Evolutionary conservation across 2,113 vertebrate genomes (phyloP), one percentile per base, ranked within the genome.

Genomic region (Brachypodius melanocephalos): DNA sequence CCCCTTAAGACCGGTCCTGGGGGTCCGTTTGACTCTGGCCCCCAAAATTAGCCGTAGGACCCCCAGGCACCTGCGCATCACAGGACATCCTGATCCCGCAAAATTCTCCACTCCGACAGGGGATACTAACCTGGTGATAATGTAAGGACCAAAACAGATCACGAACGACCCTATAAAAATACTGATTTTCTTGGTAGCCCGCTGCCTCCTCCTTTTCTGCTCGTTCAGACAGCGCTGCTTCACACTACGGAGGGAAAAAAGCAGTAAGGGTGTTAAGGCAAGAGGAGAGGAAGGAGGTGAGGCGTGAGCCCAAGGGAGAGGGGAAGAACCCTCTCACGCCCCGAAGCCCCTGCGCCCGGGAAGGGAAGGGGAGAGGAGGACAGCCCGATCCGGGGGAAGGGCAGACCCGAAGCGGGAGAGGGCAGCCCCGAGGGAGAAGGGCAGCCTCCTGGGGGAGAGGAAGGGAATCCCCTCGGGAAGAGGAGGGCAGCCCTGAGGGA

Each of bases 141-240:
- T 98, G 51, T 98, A 98, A 34, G 98, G 98, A 85, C 98, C 98
- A 91, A 98, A 98, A 97, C 98, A 98, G 89, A 98, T 54, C 85
- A 98, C 84, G 78, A 98, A 98, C 4, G 98, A 98, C 28, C 98
- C 98, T 48, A 98, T 98, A 96, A 98, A 98, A 97, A 98, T 91
- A 96, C 98, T 96, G 59, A 98, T 98, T 94, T 98, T 98, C 93
- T 98, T 98, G 20, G 98, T 97, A 38, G 98, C 98, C 3, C 98
- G 91, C 89, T 95, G 98, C 72, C 95, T 87, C 72, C 98, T 97
- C 93, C 96, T 97, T 93, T 97, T 98, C 96, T 98, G 98, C 81
- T 98, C 98, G 6, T 95, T 93, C 21, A 98, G 96, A 89, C 98
- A 98, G 62, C 98, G 97, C 96, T 98, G 98, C 96, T 98, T 98